phyloP scores from a whole-genome alignment of 2,113 vertebrate species.

The Lepus europaeus region DNA sequence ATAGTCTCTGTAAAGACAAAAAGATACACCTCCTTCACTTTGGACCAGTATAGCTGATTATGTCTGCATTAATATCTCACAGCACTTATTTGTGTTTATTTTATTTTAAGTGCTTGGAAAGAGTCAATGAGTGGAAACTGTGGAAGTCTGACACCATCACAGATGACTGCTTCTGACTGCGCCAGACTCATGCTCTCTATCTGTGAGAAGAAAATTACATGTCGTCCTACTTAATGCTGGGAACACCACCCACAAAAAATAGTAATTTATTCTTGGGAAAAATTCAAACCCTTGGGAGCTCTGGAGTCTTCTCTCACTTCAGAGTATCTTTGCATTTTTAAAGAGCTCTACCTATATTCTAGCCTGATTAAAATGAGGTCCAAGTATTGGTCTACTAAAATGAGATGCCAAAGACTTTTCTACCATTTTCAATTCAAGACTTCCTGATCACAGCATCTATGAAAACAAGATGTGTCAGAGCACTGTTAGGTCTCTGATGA shows the following conservation, averaged over 20 bases:
- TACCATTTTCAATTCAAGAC: neutral
- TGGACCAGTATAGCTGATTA: neutral
- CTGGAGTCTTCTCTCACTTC: too few relatives aligned
- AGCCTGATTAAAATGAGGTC: neutral
- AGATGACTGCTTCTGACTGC: accelerated
- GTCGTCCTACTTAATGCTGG: neutral
- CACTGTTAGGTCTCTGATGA: neutral
- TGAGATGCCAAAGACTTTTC: neutral
- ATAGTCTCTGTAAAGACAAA: neutral
- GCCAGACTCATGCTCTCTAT: accelerated
- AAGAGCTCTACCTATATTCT: neutral
- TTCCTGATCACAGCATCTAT: neutral
- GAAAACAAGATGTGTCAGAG: too few relatives aligned
- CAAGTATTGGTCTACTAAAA: neutral
- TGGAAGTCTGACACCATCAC: neutral
- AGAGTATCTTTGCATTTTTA: too few relatives aligned
- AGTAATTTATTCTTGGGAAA: neutral
- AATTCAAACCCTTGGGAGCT: too few relatives aligned
- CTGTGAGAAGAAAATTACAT: neutral
- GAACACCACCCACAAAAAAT: neutral
- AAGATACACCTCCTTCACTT: neutral
- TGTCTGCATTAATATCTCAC: neutral
- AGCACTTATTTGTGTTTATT: neutral
- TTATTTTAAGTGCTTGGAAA: neutral
- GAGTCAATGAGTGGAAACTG: neutral